phyloP scores from a whole-genome alignment of 2,888 invertebrate genomes.

The Drosophila subsilvestris region DNA sequence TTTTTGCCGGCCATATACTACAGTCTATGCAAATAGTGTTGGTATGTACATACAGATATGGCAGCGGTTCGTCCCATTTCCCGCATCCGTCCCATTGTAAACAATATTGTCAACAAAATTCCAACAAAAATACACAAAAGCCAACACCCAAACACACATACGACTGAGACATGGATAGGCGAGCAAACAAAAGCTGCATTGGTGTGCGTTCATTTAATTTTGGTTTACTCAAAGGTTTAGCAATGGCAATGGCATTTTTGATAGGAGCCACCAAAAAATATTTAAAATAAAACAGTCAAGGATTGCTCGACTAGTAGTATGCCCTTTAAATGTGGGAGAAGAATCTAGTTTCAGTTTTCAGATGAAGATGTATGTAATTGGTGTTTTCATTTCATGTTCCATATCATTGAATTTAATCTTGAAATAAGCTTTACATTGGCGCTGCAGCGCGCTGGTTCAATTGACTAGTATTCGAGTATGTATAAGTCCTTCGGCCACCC shows the following conservation, averaged over 20 bases:
- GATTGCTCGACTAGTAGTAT: background rate
- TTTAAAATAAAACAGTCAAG: constrained; percentile 20
- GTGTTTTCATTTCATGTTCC: no score
- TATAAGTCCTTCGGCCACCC: background rate
- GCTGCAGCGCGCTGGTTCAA: no score
- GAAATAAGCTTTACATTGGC: no score
- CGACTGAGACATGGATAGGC: constrained; percentile 12
- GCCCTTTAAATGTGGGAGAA: background rate
- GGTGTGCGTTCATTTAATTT: constrained; percentile 56
- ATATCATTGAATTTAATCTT: no score
- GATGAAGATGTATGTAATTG: background rate
- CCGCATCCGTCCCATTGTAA: constrained; percentile 19
- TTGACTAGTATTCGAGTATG: no score
- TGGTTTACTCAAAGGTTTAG: constrained; percentile 66
- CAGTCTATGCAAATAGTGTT: constrained; percentile 59
- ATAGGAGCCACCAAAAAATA: constrained; percentile 51
- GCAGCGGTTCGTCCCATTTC: background rate
- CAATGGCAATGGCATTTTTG: constrained; percentile 59
- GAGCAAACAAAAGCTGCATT: constrained; percentile 40
- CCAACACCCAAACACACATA: constrained; percentile 7
- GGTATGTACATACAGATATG: constrained; percentile 3
- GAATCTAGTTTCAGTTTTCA: background rate
- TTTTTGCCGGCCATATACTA: constrained; percentile 22
- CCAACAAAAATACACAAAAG: constrained; percentile 21
- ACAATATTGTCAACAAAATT: constrained; percentile 56